These are phyloP conservation scores for Fulica atra DNA, from an alignment of 2,113 vertebrate genomes.

Conservation along the genomic window DNA sequence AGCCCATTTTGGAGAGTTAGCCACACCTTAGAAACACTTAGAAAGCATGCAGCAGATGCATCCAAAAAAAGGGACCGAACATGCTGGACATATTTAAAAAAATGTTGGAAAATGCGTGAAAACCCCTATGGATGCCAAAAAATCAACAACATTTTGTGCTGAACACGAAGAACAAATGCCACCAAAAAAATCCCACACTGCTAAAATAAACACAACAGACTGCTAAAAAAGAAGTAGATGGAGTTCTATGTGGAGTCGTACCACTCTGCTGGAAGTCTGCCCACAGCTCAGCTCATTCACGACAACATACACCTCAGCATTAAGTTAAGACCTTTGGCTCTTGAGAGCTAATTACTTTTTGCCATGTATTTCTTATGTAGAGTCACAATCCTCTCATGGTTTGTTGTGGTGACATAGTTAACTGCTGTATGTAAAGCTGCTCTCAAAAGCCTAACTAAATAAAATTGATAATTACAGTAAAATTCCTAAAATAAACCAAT, in stretches of 20 bases:
- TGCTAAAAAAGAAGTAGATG: not conserved
- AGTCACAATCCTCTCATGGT: not conserved
- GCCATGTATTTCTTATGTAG: not conserved
- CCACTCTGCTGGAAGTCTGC: not conserved
- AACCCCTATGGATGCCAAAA: not conserved
- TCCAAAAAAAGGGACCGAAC: not conserved
- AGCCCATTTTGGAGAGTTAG: not conserved
- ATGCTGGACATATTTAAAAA: not conserved
- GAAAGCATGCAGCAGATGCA: fast-evolving
- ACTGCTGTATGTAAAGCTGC: not conserved
- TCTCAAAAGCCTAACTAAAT: not conserved
- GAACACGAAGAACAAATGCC: not conserved
- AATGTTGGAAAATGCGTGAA: not conserved
- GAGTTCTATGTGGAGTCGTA: not conserved
- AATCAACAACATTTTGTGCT: not conserved
- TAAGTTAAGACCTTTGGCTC: not conserved
- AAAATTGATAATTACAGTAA: not conserved
- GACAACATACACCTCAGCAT: not conserved
- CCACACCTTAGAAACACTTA: not conserved
- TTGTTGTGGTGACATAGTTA: not conserved
- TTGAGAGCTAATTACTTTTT: not conserved
- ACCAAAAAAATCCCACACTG: not conserved
- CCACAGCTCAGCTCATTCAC: not conserved
- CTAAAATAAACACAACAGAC: not conserved
- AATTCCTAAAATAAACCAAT: not conserved